Evolutionary conservation across 2,888 invertebrate genomes (phyloP).

Genomic region (Formica aserva): DNA sequence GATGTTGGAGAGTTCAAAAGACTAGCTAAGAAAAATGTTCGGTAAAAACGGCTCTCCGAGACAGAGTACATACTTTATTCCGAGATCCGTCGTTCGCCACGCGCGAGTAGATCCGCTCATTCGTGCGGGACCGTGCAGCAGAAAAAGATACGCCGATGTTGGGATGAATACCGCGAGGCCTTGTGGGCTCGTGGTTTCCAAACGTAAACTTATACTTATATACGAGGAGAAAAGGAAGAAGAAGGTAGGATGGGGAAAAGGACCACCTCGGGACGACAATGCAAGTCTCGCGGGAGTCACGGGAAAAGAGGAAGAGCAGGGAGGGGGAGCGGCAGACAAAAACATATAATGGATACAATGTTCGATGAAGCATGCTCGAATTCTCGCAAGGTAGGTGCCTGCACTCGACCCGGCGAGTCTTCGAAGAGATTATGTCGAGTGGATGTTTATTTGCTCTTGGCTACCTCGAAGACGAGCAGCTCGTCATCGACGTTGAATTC

Average conservation of each 20-base stretch:
- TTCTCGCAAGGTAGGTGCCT: constrained; percentile 72
- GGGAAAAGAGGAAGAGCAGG: constrained; percentile 58
- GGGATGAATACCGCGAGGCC: constrained; percentile 72
- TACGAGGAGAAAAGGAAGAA: constrained; percentile 65
- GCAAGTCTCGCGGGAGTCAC: constrained; percentile 71
- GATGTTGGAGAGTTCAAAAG: not conserved
- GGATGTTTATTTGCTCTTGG: constrained; percentile 77
- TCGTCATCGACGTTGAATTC: constrained; percentile 38
- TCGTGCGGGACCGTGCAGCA: constrained; percentile 70
- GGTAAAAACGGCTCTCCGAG: constrained; percentile 26
- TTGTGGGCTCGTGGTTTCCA: constrained; percentile 73
- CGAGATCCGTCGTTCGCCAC: constrained; percentile 65
- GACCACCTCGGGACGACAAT: constrained; percentile 67
- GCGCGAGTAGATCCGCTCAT: constrained; percentile 72
- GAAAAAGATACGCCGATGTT: constrained; percentile 73
- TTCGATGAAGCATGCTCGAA: constrained; percentile 72
- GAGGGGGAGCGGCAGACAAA: constrained; percentile 63
- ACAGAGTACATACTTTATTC: constrained; percentile 24
- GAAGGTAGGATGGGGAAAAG: constrained; percentile 42
- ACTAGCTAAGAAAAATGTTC: constrained; percentile 20
- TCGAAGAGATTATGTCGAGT: constrained; percentile 79
- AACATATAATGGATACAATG: constrained; percentile 79
- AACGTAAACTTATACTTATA: constrained; percentile 80
- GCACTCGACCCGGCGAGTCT: constrained; percentile 72
- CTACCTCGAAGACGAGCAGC: constrained; percentile 31